Conservation (phyloP, 2,113 vertebrate genomes). For the Xiphophorus hellerii region DNA sequence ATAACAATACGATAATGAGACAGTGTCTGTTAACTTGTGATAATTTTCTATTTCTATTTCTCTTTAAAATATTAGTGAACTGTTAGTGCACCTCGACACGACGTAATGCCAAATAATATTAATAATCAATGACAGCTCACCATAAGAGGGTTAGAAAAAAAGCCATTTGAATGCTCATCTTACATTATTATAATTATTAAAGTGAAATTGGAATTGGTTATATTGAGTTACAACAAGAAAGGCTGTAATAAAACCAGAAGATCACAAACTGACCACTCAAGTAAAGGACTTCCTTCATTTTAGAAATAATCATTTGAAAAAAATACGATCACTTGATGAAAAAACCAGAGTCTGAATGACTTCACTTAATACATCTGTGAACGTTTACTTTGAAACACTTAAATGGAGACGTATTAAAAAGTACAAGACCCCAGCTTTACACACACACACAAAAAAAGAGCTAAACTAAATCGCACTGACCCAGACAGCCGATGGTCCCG, state of each 20-base stretch:
- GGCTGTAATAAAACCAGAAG: no score
- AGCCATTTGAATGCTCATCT: neutral
- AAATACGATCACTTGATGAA: neutral
- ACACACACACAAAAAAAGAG: no score
- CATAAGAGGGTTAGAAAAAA: neutral
- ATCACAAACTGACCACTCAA: neutral
- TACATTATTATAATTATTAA: neutral
- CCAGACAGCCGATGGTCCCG: constrained; percentile 96
- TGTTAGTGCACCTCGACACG: neutral
- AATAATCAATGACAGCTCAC: neutral
- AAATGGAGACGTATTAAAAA: accelerated
- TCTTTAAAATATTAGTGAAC: neutral
- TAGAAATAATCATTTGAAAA: neutral
- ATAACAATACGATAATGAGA: no score
- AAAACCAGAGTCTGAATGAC: neutral
- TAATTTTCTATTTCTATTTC: neutral
- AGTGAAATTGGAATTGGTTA: neutral
- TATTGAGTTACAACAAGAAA: no score
- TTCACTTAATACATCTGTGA: neutral
- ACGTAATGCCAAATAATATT: neutral
- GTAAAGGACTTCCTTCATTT: neutral
- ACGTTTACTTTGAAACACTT: neutral
- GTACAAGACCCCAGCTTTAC: neutral
- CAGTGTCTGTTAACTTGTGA: no score
- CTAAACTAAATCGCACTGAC: constrained; percentile 67